phyloP scores from a whole-genome alignment of 2,113 vertebrate genomes.

The Notothenia rossii region DNA sequence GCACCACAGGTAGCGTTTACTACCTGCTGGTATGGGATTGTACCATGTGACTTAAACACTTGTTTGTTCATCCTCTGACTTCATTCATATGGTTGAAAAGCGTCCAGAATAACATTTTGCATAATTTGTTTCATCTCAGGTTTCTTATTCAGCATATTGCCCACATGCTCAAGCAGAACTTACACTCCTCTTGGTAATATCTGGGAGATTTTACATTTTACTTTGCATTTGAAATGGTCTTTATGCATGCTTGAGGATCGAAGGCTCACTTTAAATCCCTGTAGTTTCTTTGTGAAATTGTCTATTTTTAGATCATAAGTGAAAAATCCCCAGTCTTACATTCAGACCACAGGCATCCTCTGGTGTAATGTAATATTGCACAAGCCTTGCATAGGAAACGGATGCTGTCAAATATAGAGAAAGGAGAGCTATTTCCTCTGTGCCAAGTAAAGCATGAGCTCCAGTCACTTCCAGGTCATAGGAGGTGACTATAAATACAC shows the following conservation, averaged over 20 bases:
- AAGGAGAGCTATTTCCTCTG: slow-evolving; percentile 59
- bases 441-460: slow-evolving; percentile 42
- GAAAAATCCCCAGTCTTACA: slow-evolving; percentile 3
- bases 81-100: slow-evolving; percentile 13
- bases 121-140: neutral
- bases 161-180: neutral
- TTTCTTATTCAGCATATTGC: neutral
- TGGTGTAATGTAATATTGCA: slow-evolving; percentile 39
- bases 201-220: neutral
- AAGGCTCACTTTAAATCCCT: neutral
- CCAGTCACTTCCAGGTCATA: slow-evolving; percentile 18
- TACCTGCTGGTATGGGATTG: slow-evolving; percentile 3
- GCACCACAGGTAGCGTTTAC: slow-evolving; percentile 44
- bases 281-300: slow-evolving; percentile 13
- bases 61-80: slow-evolving; percentile 19
- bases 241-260: neutral
- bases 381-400: slow-evolving; percentile 43
- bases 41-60: slow-evolving; percentile 34
- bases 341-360: slow-evolving; percentile 21
- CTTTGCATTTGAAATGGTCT: neutral
- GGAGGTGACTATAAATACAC: slow-evolving; percentile 46
- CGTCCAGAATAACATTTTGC: neutral
- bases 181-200: neutral
- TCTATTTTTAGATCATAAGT: slow-evolving; percentile 20
- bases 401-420: slow-evolving; percentile 68